A percentile compares a stretch with the other conserved stretches of the same genome.
phyloP scores from a whole-genome alignment of 1,140 invertebrate species.

The Brachionus manjavacas region DNA sequence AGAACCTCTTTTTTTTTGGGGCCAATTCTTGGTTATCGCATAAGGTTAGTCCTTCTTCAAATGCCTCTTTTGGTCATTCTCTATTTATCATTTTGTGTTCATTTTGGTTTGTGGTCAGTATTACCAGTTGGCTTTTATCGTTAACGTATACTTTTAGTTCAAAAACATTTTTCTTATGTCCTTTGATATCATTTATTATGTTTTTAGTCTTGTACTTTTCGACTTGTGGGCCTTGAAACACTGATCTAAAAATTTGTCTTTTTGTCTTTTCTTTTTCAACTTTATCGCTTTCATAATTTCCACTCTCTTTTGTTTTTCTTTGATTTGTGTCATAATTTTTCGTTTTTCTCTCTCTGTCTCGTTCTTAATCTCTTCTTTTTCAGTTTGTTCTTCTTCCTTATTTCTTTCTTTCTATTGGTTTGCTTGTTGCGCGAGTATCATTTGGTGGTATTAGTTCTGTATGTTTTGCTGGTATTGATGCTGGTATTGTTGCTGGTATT shows the following conservation, averaged over 20 bases:
- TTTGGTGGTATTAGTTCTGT: not conserved
- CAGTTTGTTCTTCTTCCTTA: not conserved
- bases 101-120: not conserved
- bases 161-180: not conserved
- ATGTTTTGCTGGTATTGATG: not conserved
- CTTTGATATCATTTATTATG: not conserved
- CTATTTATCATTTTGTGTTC: not conserved
- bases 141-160: not conserved
- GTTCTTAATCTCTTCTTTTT: not conserved
- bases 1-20: not conserved
- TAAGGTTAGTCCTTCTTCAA: not conserved
- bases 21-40: not conserved
- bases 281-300: not conserved
- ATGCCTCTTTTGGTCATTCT: not conserved
- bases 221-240: not conserved
- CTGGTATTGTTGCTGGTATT: too few relatives aligned
- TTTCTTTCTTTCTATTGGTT: not conserved
- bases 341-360: not conserved
- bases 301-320: not conserved
- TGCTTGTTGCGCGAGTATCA: not conserved
- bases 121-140: not conserved
- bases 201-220: not conserved
- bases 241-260: constrained; percentile 11
- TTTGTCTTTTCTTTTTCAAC: not conserved
- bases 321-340: not conserved